Percentiles rank a stretch among this genome's conserved stretches.
Evolutionary conservation across 2,797 vertebrate species (phyloP).

Genomic region (Leptatherina wallacei): DNA sequence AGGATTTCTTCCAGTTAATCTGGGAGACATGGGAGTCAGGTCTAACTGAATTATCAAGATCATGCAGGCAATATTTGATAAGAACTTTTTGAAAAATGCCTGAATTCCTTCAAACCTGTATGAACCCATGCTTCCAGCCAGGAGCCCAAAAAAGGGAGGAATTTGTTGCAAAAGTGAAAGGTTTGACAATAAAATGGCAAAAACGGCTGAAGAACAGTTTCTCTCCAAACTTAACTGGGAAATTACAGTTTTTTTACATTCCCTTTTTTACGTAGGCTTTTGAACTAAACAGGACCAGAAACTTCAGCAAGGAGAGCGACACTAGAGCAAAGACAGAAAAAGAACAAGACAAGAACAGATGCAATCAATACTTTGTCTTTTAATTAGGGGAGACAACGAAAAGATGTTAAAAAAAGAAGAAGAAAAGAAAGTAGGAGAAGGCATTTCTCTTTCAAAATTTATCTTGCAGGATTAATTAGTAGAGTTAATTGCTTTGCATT

Average conservation of each 20-base stretch:
- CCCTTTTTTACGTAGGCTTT: neutral
- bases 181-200: neutral
- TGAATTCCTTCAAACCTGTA: neutral
- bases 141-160: neutral
- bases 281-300: neutral
- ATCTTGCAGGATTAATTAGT: conserved; percentile 58
- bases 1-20: neutral
- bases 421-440: conserved; percentile 3
- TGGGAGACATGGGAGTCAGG: neutral
- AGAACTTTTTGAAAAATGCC: neutral
- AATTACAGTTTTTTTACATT: too few relatives aligned
- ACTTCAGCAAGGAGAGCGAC: conserved; percentile 14
- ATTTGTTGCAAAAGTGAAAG: neutral
- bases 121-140: neutral
- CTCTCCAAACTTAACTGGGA: too few relatives aligned
- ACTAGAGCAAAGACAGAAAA: conserved; percentile 7
- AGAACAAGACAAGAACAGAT: conserved; percentile 32
- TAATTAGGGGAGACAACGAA: conserved; percentile 31
- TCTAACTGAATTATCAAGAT: neutral
- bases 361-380: conserved; percentile 40
- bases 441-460: conserved; percentile 37
- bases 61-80: neutral
- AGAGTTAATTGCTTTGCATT: conserved; percentile 50
- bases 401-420: conserved; percentile 8
- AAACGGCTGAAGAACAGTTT: neutral